Conservation (phyloP, 2,113 vertebrate genomes). For the Drymodes brunneopygia region DNA sequence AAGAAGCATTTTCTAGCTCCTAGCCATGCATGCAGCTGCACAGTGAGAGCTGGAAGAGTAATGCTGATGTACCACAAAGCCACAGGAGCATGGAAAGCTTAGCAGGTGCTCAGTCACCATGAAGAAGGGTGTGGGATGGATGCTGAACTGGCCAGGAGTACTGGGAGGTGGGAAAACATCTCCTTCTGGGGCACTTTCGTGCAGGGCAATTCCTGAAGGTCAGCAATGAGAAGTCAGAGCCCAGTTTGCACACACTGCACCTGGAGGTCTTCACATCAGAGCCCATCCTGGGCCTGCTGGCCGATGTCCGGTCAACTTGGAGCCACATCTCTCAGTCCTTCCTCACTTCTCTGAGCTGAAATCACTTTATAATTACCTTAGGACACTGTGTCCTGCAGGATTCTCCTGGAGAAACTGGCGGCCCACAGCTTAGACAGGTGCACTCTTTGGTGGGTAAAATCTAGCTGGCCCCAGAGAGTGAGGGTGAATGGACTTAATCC, state of each 20-base stretch:
- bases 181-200: rapidly evolving
- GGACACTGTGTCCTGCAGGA: background rate
- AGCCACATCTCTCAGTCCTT: background rate
- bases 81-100: background rate
- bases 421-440: background rate
- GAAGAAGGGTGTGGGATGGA: background rate
- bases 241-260: rapidly evolving
- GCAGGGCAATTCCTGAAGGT: background rate
- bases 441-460: background rate
- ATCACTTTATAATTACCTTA: rapidly evolving
- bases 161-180: background rate
- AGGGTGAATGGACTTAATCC: background rate
- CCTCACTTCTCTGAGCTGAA: background rate
- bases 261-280: background rate
- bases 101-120: background rate
- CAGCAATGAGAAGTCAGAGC: background rate
- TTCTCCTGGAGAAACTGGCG: background rate
- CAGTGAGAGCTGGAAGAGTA: background rate
- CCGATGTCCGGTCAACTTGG: background rate
- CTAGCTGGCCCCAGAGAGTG: no score
- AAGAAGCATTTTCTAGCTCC: background rate
- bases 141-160: background rate
- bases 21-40: background rate
- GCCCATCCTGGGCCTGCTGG: background rate
- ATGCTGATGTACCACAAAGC: background rate